Evolutionary conservation across 2,113 vertebrate species (phyloP).

Genomic region (Calidris pugnax): DNA sequence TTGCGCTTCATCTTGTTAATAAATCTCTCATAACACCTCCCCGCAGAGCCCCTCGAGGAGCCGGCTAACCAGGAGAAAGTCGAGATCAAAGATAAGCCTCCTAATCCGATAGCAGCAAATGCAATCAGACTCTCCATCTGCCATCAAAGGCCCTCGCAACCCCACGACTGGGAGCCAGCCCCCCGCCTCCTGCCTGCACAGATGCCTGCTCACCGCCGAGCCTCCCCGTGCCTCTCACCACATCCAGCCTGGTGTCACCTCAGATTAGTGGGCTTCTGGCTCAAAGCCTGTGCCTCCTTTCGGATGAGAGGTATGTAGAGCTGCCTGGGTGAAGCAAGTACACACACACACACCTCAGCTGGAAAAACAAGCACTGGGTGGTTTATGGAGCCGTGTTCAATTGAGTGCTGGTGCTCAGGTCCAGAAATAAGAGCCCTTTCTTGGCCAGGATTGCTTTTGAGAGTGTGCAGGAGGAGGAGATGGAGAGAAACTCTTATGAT

Average conservation of each 20-base stretch:
- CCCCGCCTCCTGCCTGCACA: neutral
- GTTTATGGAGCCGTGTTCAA: neutral
- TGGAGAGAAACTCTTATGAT: neutral
- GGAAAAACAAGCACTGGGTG: neutral
- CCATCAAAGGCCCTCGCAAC: neutral
- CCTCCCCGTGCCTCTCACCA: neutral
- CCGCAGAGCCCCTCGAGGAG: conserved; percentile 15
- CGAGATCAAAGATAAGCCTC: conserved; percentile 27
- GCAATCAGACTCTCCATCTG: conserved; percentile 34
- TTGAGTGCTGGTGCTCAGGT: neutral
- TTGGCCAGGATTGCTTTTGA: neutral
- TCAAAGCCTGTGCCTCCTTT: neutral
- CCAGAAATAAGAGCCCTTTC: neutral
- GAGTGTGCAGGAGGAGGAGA: neutral
- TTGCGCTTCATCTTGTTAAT: conserved; percentile 31
- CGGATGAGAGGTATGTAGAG: neutral
- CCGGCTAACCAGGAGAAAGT: neutral
- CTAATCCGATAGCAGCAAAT: conserved; percentile 10
- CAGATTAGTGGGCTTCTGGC: neutral
- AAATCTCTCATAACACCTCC: conserved; percentile 25
- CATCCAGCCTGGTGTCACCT: neutral
- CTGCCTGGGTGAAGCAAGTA: neutral
- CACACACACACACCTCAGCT: neutral
- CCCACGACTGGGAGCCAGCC: neutral
- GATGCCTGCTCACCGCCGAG: neutral